Conservation (phyloP, 1,140 invertebrate genomes). For the Euwallacea similis region DNA sequence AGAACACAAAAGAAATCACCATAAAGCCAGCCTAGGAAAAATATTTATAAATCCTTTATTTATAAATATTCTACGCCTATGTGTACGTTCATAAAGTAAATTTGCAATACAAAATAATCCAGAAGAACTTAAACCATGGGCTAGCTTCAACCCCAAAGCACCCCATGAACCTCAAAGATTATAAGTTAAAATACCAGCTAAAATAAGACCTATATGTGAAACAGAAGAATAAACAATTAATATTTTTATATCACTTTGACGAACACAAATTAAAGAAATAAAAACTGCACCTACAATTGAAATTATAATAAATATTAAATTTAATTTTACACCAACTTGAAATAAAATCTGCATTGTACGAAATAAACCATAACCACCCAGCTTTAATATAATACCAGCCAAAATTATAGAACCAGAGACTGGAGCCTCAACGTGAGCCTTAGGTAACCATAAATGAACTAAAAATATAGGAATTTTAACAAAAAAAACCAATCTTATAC, state of each 20-base stretch:
- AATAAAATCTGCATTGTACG: conserved; percentile 58
- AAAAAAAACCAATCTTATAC: conserved; percentile 64
- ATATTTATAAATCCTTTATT: conserved; percentile 57
- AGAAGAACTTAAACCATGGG: conserved; percentile 67
- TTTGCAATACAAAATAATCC: conserved; percentile 69
- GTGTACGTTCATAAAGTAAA: conserved; percentile 62
- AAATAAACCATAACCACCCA: conserved; percentile 66
- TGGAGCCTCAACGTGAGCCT: conserved; percentile 74
- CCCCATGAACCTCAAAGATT: conserved; percentile 56
- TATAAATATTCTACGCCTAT: conserved; percentile 55
- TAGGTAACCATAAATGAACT: conserved; percentile 70
- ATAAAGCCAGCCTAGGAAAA: conserved; percentile 58
- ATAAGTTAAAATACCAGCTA: conserved; percentile 57
- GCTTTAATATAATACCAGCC: conserved; percentile 68
- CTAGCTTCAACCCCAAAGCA: conserved; percentile 63
- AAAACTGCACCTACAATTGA: conserved; percentile 59
- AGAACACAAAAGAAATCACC: conserved; percentile 63
- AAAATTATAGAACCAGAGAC: conserved; percentile 71
- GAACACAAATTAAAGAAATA: conserved; percentile 63
- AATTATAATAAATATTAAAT: conserved; percentile 57
- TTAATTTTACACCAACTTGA: not conserved
- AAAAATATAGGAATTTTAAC: conserved; percentile 71
- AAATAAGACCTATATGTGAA: conserved; percentile 61
- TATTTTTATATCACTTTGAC: conserved; percentile 63
- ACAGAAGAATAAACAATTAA: conserved; percentile 68